These are phyloP conservation scores for Panorpa germanica DNA, from an alignment of 2,888 invertebrate species.

Conservation along the genomic window DNA sequence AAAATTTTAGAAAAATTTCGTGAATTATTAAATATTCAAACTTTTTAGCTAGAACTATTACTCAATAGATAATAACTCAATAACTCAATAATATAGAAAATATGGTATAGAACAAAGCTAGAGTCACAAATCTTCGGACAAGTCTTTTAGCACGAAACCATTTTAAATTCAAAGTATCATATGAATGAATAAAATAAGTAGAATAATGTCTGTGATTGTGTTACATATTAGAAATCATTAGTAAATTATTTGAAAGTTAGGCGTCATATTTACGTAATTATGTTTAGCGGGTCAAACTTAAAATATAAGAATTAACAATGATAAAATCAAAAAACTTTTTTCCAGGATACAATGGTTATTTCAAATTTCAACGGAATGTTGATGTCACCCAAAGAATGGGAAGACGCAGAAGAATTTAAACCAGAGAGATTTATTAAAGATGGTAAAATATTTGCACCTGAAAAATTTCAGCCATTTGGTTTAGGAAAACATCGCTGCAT, in stretches of 20 bases:
- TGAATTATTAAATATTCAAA: no score
- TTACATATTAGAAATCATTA: background rate
- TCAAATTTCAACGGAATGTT: slow-evolving; percentile 54
- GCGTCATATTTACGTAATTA: background rate
- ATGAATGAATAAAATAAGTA: no score
- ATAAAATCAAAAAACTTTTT: slow-evolving; percentile 12
- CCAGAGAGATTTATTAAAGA: slow-evolving; percentile 56
- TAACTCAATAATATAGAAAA: no score
- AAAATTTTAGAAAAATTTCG: no score
- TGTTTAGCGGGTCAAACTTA: background rate
- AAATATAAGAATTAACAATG: background rate
- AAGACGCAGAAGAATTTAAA: slow-evolving; percentile 47
- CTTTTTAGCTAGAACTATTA: no score
- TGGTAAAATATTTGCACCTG: slow-evolving; percentile 39
- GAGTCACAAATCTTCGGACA: no score
- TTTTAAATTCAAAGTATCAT: no score
- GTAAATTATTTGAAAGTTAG: background rate
- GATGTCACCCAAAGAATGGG: slow-evolving; percentile 45
- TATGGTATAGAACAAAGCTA: no score
- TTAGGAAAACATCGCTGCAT: slow-evolving; percentile 62
- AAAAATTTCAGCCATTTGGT: slow-evolving; percentile 60
- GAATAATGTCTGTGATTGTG: background rate
- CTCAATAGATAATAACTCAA: no score
- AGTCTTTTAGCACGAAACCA: no score
- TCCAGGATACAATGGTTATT: slow-evolving; percentile 61